A percentile compares a stretch with the other conserved stretches of the same genome.
Conservation (phyloP, 2,888 invertebrate genomes). For the Ypsolopha sequella region DNA sequence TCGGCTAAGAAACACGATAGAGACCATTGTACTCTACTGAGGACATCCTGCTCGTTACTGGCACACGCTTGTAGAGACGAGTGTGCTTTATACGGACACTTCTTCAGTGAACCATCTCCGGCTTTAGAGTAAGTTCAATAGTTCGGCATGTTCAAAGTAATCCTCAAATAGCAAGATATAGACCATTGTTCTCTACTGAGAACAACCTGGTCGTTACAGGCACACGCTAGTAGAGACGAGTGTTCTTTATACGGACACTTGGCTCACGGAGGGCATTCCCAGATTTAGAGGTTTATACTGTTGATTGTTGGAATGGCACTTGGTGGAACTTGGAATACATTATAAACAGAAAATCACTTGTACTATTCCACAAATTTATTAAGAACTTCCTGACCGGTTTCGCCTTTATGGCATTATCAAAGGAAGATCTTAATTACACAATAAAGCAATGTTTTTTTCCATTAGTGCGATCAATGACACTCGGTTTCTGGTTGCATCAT, state of each 20-base stretch:
- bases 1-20: constrained; percentile 73
- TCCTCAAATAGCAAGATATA: constrained; percentile 73
- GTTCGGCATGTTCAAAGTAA: constrained; percentile 16
- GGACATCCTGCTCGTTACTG: constrained; percentile 90
- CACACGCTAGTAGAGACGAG: constrained; percentile 96
- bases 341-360: too few species aligned
- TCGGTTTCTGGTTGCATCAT: too few species aligned
- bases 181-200: constrained; percentile 89
- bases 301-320: too few species aligned
- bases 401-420: too few species aligned
- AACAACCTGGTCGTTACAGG: constrained; percentile 89
- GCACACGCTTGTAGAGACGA: constrained; percentile 97
- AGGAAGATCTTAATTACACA: too few species aligned
- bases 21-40: constrained; percentile 86
- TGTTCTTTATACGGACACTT: constrained; percentile 92
- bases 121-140: constrained; percentile 72
- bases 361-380: too few species aligned
- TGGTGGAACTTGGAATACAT: too few species aligned
- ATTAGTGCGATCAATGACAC: too few species aligned
- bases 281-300: constrained; percentile 68
- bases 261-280: constrained; percentile 78
- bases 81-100: constrained; percentile 90
- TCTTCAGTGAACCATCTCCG: constrained; percentile 80
- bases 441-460: too few species aligned
- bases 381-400: too few species aligned